Conservation (phyloP, 2,888 invertebrate genomes). For the Silvanus unidentatus region DNA sequence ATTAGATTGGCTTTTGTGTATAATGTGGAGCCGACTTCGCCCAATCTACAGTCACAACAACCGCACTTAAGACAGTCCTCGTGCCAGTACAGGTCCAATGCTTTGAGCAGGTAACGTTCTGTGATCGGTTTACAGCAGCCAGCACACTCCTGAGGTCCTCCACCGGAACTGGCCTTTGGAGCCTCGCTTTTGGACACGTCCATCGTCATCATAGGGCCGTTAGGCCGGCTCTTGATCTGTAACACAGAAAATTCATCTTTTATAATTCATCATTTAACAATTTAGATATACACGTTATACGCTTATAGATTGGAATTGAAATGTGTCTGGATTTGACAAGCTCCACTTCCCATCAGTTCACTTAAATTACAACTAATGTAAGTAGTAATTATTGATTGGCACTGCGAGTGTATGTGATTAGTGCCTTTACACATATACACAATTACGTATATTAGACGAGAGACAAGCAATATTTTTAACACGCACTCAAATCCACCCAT, state of each 20-base stretch:
- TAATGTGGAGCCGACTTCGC: constrained; percentile 92
- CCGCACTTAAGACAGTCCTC: constrained; percentile 97
- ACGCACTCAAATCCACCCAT: too few species aligned
- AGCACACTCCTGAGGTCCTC: constrained; percentile 72
- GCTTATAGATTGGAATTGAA: too few species aligned
- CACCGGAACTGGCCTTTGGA: constrained; percentile 45
- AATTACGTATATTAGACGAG: too few species aligned
- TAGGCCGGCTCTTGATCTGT: constrained; percentile 43
- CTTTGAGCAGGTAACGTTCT: constrained; percentile 85
- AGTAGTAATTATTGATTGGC: too few species aligned
- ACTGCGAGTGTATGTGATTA: too few species aligned
- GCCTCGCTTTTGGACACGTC: constrained; percentile 75
- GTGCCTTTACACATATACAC: too few species aligned
- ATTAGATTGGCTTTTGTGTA: constrained; percentile 94
- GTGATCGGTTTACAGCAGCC: constrained; percentile 93
- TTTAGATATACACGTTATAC: background rate
- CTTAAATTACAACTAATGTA: too few species aligned
- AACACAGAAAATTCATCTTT: constrained; percentile 19
- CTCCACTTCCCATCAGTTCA: too few species aligned
- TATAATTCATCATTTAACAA: background rate
- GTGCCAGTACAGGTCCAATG: constrained; percentile 92
- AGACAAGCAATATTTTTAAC: too few species aligned
- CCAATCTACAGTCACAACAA: constrained; percentile 93
- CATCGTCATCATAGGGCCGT: constrained; percentile 72
- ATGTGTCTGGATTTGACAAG: too few species aligned